These are phyloP conservation scores for Fregata magnificens DNA, from an alignment of 2,113 vertebrate genomes.

Conservation along the genomic window DNA sequence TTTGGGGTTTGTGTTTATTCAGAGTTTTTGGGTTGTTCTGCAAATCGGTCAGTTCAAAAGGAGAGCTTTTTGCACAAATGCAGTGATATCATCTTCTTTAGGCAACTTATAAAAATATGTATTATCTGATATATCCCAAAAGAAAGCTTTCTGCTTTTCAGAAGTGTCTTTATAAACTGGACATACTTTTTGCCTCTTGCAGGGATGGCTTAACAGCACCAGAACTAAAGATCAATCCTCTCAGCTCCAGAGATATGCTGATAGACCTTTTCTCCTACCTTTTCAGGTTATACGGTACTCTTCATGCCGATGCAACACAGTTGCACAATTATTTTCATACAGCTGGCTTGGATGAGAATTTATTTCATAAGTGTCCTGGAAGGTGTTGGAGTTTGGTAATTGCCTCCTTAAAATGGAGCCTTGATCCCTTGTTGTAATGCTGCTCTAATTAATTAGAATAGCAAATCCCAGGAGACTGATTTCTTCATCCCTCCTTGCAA, in stretches of 20 bases:
- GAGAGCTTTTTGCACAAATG: not conserved
- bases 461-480: not conserved
- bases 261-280: not conserved
- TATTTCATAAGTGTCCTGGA: not conserved
- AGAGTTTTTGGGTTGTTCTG: not conserved
- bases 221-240: not conserved
- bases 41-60: not conserved
- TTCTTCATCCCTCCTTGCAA: not conserved
- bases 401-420: not conserved
- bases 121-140: not conserved
- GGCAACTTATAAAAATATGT: not conserved
- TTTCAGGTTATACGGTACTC: not conserved
- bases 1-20: not conserved
- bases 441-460: not conserved
- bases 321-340: not conserved
- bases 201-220: not conserved
- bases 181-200: not conserved
- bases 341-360: not conserved
- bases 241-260: not conserved
- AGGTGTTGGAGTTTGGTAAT: not conserved
- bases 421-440: not conserved
- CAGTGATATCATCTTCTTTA: not conserved
- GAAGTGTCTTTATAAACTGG: not conserved
- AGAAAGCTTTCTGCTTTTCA: not conserved
- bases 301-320: not conserved